phyloP scores from a whole-genome alignment of 2,113 vertebrate genomes.

The Gorsachius goisagi region DNA sequence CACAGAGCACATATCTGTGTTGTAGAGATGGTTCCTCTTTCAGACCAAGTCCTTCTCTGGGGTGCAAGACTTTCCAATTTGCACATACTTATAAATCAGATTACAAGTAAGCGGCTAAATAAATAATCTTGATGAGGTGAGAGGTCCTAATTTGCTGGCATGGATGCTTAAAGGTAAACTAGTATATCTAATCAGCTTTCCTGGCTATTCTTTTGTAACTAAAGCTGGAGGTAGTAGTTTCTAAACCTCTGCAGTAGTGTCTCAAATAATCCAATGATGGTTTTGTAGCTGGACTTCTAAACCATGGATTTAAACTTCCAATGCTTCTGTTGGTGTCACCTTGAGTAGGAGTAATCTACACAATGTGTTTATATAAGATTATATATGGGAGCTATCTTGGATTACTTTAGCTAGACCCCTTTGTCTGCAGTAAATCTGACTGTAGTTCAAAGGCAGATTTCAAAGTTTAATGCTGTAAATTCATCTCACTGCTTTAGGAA shows the following conservation, averaged over 20 bases:
- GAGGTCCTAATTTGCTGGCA: background rate
- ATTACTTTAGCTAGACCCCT: background rate
- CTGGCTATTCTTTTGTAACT: background rate
- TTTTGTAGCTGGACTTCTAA: background rate
- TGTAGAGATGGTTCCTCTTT: background rate
- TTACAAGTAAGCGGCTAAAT: too few relatives aligned
- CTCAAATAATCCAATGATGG: background rate
- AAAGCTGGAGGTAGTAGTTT: background rate
- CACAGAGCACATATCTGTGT: background rate
- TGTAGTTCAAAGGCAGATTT: background rate
- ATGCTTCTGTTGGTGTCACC: background rate
- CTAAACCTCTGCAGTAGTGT: background rate
- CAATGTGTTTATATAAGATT: background rate
- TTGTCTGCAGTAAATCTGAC: background rate
- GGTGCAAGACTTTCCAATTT: background rate
- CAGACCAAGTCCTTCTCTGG: background rate
- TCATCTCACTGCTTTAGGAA: slow-evolving; percentile 69
- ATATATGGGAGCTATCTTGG: background rate
- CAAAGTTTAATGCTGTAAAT: background rate
- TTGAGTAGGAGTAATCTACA: background rate
- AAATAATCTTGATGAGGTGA: background rate
- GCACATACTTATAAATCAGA: background rate
- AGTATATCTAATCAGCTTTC: background rate
- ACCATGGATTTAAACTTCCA: background rate
- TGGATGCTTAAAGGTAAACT: background rate